Evolutionary conservation across 2,888 invertebrate genomes (phyloP).

Genomic region (Athalia circularis): DNA sequence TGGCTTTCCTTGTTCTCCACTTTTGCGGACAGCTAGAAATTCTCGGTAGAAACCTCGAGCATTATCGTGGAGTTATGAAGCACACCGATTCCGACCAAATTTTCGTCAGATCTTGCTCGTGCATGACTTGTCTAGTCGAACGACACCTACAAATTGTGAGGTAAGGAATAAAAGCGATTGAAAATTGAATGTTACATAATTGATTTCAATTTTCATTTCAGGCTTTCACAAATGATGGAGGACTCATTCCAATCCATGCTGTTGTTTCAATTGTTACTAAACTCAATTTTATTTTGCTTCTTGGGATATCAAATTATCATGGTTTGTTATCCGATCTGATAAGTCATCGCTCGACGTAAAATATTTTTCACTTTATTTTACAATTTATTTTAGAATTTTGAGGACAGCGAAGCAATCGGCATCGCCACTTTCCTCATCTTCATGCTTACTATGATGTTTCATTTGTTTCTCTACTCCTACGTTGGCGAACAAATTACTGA

Average conservation of each 20-base stretch:
- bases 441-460: conserved; percentile 47
- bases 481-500: conserved; percentile 51
- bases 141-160: conserved; percentile 48
- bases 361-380: neutral
- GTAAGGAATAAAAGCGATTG: conserved; percentile 19
- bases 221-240: conserved; percentile 53
- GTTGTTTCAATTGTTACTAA: conserved; percentile 54
- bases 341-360: neutral
- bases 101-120: conserved; percentile 27
- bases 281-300: conserved; percentile 55
- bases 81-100: conserved; percentile 23
- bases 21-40: conserved; percentile 53
- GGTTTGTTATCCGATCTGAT: conserved; percentile 46
- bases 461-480: conserved; percentile 54
- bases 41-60: conserved; percentile 45
- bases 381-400: conserved; percentile 16
- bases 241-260: conserved; percentile 54
- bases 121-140: conserved; percentile 51
- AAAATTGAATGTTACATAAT: neutral
- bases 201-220: neutral
- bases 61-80: conserved; percentile 43
- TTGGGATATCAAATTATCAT: conserved; percentile 55
- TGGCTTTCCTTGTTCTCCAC: conserved; percentile 51
- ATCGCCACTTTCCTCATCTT: conserved; percentile 48
- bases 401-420: conserved; percentile 48